Evolutionary conservation across 2,888 invertebrate species (phyloP), one percentile per base, ranked within the genome.

Genomic region (Diadegma fenestrale): DNA sequence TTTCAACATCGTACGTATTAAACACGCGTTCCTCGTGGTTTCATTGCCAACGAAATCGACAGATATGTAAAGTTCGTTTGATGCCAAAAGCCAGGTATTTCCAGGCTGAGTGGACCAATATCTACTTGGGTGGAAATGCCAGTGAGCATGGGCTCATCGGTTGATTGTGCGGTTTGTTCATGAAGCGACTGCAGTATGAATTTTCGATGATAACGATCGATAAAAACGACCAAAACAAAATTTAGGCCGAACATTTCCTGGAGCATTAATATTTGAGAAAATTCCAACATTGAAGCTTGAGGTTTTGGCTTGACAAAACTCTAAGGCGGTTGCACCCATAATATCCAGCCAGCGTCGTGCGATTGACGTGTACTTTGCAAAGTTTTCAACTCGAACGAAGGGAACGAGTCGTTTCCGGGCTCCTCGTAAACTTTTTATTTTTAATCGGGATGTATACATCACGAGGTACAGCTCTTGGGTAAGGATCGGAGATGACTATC

Each of bases 1-100:
- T 84, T 69, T 80, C 51, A 54, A 76, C 75, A 69, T 33, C 12
- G 51, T 14, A 37, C 37, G 51, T 33, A 75, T 79, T 79, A 75
- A n/a, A 83, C 54, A 61, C 37, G 69, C 83, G 69, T 76, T 75
- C 51, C 61, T 72, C 19, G 54, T 43, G 7, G 43, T 14, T 58
- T 58, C 26, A 54, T 54, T 26, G 71, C 64, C 17, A 19, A 19
- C 8, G 30, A 68, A 68, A 12, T 19, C 8, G 63, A 48, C 22
- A 17, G 17, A 26, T 26, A 30, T 43, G 33, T 17, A n/a, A 12
- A 41, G 48, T 33, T 48, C 41, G 41, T 80, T 73, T 19, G 58
- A 66, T 73, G 51, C 54, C 30, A 33, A 73, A 30, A 61, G 41
- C 64, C 33, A 73, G 41, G 58, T 73, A 43, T 73, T 80, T 73